A percentile compares a stretch with the other conserved stretches of the same genome.
These are phyloP conservation scores for Zaprionus ornatus DNA, from an alignment of 1,140 invertebrate species.

Conservation along the genomic window DNA sequence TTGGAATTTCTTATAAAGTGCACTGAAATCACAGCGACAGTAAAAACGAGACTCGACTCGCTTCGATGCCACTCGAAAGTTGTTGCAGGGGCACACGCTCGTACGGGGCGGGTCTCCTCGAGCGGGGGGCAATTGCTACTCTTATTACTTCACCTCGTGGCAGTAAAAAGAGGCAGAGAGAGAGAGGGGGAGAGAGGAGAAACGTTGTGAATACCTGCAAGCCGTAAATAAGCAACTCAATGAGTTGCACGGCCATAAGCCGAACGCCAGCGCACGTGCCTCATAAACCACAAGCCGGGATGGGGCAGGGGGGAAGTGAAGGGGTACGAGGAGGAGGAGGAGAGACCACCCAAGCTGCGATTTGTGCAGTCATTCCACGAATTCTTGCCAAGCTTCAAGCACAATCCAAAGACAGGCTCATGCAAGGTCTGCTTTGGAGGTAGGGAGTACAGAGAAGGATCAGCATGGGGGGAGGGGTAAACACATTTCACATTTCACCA, in stretches of 20 bases:
- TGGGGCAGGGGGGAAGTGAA: not conserved
- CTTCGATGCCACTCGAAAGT: conserved; percentile 1
- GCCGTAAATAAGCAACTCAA: conserved; percentile 82
- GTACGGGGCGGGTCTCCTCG: not conserved
- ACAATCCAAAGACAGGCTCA: conserved; percentile 23
- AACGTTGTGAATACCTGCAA: conserved; percentile 64
- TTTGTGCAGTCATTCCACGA: conserved; percentile 81
- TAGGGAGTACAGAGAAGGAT: too few species aligned
- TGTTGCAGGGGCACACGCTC: not conserved
- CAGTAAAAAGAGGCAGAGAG: conserved; percentile 33
- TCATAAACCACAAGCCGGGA: conserved; percentile 66
- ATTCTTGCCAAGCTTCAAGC: conserved; percentile 60
- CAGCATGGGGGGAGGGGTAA: not conserved
- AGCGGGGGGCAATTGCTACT: conserved; percentile 54
- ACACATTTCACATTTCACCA: conserved; percentile 77
- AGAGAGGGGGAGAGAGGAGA: conserved; percentile 19
- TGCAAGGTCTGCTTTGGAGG: not conserved
- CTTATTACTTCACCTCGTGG: conserved; percentile 76
- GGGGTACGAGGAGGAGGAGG: not conserved
- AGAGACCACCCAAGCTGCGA: conserved; percentile 72
- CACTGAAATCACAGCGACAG: not conserved
- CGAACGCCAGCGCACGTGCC: conserved; percentile 78
- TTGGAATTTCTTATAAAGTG: not conserved
- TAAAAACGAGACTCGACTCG: not conserved
- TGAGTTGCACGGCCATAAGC: conserved; percentile 68